phyloP scores from a whole-genome alignment of 2,113 vertebrate species.

The Pica pica region DNA sequence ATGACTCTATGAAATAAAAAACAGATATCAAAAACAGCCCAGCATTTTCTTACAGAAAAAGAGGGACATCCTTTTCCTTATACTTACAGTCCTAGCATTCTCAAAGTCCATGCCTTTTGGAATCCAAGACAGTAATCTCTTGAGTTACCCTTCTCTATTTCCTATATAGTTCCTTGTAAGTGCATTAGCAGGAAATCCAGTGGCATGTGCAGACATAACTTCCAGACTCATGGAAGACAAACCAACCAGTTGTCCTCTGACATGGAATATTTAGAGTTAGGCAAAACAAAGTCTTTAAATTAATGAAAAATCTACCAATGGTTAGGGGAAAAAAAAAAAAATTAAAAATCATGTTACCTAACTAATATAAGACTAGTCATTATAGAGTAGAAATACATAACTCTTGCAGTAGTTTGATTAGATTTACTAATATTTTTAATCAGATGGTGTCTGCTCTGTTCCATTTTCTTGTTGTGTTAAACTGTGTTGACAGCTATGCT shows the following conservation, averaged over 20 bases:
- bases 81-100: not conserved
- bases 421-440: not conserved
- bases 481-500: constrained; percentile 3
- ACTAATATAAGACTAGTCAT: not conserved
- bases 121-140: not conserved
- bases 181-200: not conserved
- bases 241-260: not conserved
- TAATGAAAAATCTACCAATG: not conserved
- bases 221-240: not conserved
- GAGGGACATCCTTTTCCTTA: not conserved
- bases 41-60: not conserved
- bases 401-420: not conserved
- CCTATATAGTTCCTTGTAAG: not conserved
- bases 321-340: not conserved
- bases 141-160: not conserved
- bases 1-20: not conserved
- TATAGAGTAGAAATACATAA: not conserved
- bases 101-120: not conserved
- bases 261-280: not conserved
- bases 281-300: not conserved
- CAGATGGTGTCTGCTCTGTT: not conserved
- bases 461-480: not conserved
- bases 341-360: not conserved
- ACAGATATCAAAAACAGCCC: not conserved
- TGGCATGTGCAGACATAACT: not conserved